Base-by-base conservation (phyloP, 2,113 vertebrate genomes). In the Ciconia stormi region DNA sequence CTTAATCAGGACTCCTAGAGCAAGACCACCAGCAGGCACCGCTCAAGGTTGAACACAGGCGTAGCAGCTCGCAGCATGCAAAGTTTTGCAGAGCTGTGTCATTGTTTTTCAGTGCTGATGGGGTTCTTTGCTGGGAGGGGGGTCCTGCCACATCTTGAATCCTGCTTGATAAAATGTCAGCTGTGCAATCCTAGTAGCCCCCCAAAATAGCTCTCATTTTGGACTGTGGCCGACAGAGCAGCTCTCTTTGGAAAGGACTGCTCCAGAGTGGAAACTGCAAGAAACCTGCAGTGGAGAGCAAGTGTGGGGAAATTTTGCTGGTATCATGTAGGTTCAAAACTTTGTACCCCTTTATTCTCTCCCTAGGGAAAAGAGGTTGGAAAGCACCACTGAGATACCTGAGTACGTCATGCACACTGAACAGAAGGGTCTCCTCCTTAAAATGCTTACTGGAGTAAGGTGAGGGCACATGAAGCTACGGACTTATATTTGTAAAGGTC, bases 41-140 rank as follows among this genome's bases (percentile, higher is more conserved):
- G 4, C 56, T 76, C 4, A 1, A 3, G 23, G 21, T 1, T 56
- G 74, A 80, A 25, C 18, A 30, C 0, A 8, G 27, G 34, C 34
- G 70, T 4, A n/a, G 82, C 27, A 82, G 53, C 63, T 55, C 6
- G 0, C 63, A 74, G 34, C 17, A 26, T 1, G 16, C 4, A 4
- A 21, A 32, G 20, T 27, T 78, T 50, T 73, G 52, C 36, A 42
- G 77, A 78, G 7, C 21, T 34, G 26, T 49, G 38, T 10, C 16
- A 6, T 38, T 65, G 7, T 44, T 25, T 32, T 52, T 27, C 55
- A 26, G 42, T 29, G 62, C 21, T 69, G 34, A 47, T 23, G 40
- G 29, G 12, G 18, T 2, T 86, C 17, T 69, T 40, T 74, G 36
- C 20, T 50, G 49, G 12, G 15, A 12, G 14, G 7, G 3, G 2